Evolutionary conservation across 2,797 vertebrate genomes (phyloP).

Genomic region (Orientallactaga sibirica): DNA sequence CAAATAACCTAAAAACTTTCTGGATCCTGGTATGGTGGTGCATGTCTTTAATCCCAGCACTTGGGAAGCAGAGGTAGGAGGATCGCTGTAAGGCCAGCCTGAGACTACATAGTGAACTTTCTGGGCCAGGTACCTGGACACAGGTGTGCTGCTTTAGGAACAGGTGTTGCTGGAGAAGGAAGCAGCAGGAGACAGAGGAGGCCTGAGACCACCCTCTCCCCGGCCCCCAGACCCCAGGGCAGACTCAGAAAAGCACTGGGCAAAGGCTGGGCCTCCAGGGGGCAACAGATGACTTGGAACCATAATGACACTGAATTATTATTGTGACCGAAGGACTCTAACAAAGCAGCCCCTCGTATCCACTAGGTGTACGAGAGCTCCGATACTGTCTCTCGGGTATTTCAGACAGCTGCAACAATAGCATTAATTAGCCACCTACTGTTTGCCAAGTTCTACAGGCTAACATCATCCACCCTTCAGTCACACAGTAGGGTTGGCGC

Average conservation of each 20-base stretch:
- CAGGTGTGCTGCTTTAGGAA: no score
- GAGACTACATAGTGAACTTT: no score
- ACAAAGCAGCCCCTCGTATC: neutral
- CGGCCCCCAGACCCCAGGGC: neutral
- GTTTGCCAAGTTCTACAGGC: neutral
- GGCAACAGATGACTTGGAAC: neutral
- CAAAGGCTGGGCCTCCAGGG: neutral
- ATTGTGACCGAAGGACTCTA: neutral
- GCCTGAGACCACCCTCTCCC: no score
- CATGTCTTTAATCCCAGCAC: no score
- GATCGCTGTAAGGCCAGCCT: no score
- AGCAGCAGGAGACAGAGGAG: neutral
- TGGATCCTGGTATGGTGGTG: neutral
- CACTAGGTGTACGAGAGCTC: neutral
- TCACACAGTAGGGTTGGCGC: neutral
- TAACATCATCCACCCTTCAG: no score
- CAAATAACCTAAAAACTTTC: no score
- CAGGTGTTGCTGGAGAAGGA: no score
- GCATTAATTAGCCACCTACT: neutral
- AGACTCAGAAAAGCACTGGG: neutral
- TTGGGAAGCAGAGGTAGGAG: no score
- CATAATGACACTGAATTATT: neutral
- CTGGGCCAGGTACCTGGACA: no score
- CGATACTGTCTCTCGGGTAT: no score
- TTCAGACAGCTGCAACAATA: neutral